Base-by-base conservation (phyloP, 2,888 invertebrate genomes). In the Quadroppia sp. region DNA sequence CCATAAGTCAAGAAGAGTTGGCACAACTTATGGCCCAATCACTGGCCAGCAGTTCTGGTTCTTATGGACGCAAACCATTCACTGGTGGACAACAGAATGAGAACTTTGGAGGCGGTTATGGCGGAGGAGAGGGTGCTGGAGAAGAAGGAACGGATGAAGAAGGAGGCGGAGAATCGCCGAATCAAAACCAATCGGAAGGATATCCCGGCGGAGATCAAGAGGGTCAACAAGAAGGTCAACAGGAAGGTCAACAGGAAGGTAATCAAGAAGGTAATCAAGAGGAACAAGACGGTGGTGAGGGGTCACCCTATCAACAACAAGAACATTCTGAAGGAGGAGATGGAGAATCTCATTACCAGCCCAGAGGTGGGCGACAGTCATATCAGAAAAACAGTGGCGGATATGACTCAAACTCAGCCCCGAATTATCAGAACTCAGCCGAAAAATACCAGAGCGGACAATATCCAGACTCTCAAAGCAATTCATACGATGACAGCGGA, bases 11-110 rank as follows among this genome's bases (percentile, higher is more conserved):
- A 28, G 74, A 69, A 40, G 74, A 74, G 53, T 70, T 74, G 40
- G 74, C 74, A 20, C 74, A 74, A 59, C 42, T 74, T 20, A 70
- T 74, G 40, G 74, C 74, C n/a, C 70, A 74, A 61, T 74, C 74
- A 4, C 50, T 74, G 30, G 74, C 74, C 50, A 70, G 53, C 25
- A 42, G 59, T 56, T 2, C 42, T 1, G 69, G 69, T 13, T 32
- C 30, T 23, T 69, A 67, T 25, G 48, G 69, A 17, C 73, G 45
- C 25, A 69, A 69, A 36, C 74, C 70, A 17, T 45, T 48, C 17
- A 20, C 9, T 2, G 15, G 32, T 15, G 7, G 25, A 11, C 56
- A 70, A 40, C 70, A 74, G 6, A 70, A 50, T 23, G 70, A 48
- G 28, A 23, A 23, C 20, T 25, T 32, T 23, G 74, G 17, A 2